A percentile compares a stretch with the other conserved stretches of the same genome.
phyloP scores from a whole-genome alignment of 1,140 invertebrate species.

The Heliothis subflexa region DNA sequence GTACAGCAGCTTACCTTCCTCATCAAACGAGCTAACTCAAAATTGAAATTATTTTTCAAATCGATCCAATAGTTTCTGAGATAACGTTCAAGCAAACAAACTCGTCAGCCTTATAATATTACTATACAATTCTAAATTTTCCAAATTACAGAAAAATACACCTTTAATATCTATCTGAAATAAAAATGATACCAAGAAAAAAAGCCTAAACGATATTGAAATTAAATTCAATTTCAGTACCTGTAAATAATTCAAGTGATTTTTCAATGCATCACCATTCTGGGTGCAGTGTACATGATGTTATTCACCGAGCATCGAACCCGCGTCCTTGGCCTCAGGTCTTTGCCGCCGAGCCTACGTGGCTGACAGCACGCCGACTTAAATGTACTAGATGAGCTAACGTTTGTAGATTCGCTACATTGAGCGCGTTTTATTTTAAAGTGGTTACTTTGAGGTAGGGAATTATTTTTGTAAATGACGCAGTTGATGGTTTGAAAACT shows the following conservation, averaged over 20 bases:
- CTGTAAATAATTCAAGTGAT: constrained; percentile 31
- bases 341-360: constrained; percentile 36
- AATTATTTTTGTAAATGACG: too few relatives aligned
- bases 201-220: constrained; percentile 1
- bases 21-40: too few relatives aligned
- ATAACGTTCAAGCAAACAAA: too few relatives aligned
- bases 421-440: too few relatives aligned
- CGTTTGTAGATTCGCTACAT: neutral
- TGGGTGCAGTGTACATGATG: constrained; percentile 41
- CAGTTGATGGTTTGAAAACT: too few relatives aligned
- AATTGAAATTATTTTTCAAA: too few relatives aligned
- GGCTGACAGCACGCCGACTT: neutral
- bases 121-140: too few relatives aligned
- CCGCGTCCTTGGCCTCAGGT: constrained; percentile 51
- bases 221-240: constrained; percentile 21
- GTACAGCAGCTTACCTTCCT: too few relatives aligned
- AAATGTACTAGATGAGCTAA: constrained; percentile 14
- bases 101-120: too few relatives aligned
- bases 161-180: neutral
- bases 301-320: constrained; percentile 54
- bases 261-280: constrained; percentile 41
- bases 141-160: neutral
- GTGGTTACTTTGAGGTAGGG: too few relatives aligned
- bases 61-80: too few relatives aligned
- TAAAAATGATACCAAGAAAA: neutral